These are phyloP conservation scores for Trachelus troglodyta DNA, from an alignment of 2,888 invertebrate genomes.

Conservation along the genomic window DNA sequence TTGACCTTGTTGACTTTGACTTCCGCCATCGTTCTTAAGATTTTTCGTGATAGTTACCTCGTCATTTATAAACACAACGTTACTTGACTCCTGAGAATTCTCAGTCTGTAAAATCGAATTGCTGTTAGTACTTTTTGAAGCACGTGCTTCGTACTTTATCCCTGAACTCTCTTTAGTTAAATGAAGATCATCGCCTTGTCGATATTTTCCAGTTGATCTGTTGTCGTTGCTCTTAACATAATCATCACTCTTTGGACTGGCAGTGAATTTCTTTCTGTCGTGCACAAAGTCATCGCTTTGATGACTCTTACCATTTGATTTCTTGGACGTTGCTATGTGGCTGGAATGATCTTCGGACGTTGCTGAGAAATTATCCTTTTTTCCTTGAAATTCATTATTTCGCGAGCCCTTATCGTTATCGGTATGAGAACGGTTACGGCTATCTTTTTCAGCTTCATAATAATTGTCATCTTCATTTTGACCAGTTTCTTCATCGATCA, in stretches of 20 bases:
- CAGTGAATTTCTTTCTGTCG: slow-evolving; percentile 33
- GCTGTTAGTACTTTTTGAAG: slow-evolving; percentile 33
- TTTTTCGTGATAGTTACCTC: slow-evolving; percentile 59
- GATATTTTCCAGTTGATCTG: slow-evolving; percentile 43
- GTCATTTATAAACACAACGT: slow-evolving; percentile 53
- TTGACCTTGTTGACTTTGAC: slow-evolving; percentile 38
- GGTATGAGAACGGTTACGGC: background rate
- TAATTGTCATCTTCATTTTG: slow-evolving; percentile 11
- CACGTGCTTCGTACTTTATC: slow-evolving; percentile 45
- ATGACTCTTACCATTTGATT: slow-evolving; percentile 17
- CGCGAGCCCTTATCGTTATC: slow-evolving; percentile 19
- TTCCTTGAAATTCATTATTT: slow-evolving; percentile 38
- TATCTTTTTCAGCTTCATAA: slow-evolving; percentile 1
- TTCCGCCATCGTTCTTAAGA: slow-evolving; percentile 42
- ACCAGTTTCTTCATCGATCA: slow-evolving; percentile 47
- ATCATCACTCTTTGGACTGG: slow-evolving; percentile 32
- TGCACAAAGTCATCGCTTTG: slow-evolving; percentile 20
- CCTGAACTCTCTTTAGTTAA: slow-evolving; percentile 56
- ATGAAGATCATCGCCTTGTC: slow-evolving; percentile 49
- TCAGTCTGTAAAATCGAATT: slow-evolving; percentile 41
- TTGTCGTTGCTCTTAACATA: slow-evolving; percentile 37
- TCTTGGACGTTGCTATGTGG: slow-evolving; percentile 13
- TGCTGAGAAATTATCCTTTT: slow-evolving; percentile 36
- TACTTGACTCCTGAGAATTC: slow-evolving; percentile 44
- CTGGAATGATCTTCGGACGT: slow-evolving; percentile 2